Evolutionary conservation across 2,888 invertebrate genomes (phyloP), one percentile per base, ranked within the genome.

Genomic region (Nasonia oneida): DNA sequence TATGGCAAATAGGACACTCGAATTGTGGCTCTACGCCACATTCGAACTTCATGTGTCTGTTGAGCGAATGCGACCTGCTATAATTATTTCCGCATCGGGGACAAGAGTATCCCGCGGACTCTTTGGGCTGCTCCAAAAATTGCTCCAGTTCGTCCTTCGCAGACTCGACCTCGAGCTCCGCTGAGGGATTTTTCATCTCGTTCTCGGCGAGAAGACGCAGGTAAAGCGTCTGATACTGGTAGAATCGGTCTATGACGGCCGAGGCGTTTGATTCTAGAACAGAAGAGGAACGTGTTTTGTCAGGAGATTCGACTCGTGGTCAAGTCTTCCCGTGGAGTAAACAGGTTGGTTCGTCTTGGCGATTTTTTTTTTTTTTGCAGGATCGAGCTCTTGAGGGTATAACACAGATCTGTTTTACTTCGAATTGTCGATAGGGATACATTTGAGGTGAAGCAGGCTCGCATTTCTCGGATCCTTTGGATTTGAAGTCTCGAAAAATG

Each of bases 1-100:
- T 95, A 47, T 95, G 94, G 90, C 97, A 97, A 79, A 95, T 94
- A 42, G 95, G 94, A 92, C 97, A 97, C 47, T 95, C 94, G 90
- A 94, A 96, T 0, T 95, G 89, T 15, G 91, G 93, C 75, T 93
- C 93, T 84, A 93, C 93, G 12, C 87, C 85, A 89, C 95, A 95
- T 89, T 95, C 95, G 90, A 95, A 95, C 85, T 94, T 94, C 83
- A 95, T 94, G 90, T 95, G 95, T 78, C 95, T 93, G 89, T 94
- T 95, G 18, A 95, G 90, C 42, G 94, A 94, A 88, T 95, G 95
- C 23, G 94, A 94, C 53, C 95, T 93, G 14, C 95, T 94, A 90
- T 95, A 95, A 42, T 94, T 94, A 88, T 95, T 95, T 50, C 95
- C 95, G 90, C 95, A 95, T 61, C 94, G 94, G 39, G 94, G 93